Base-by-base conservation (phyloP, 1,140 invertebrate genomes). In the Rhopalosiphum padi region DNA sequence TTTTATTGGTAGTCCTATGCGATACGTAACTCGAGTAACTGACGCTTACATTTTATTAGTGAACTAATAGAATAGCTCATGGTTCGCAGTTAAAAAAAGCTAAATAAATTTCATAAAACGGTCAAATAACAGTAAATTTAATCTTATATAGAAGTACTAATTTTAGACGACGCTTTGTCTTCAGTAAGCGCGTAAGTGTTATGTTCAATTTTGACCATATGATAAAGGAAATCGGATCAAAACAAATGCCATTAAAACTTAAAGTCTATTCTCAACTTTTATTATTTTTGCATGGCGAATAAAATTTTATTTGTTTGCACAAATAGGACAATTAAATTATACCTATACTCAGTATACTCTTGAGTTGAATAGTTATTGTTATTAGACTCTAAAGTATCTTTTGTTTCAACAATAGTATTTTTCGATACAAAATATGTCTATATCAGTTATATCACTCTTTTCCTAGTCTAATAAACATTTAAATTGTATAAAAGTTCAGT, bases 31-130 rank as follows among this genome's bases (percentile, higher is more conserved):
- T 51, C 48, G 48, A 37, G 51, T 8, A 23, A 89, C 88, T 21
- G 51, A 41, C 37, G 55, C 88, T 89, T 89, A 55, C 9, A 41
- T 89, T 89, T 89, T 89, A 89, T 89, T 55, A 41, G n/a, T 25
- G 48, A 89, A 89, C 41, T 30, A 55, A 89, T 55, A 89, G 9
- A 55, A 89, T 37, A 22, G 51, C 53, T 15, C 22, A 22, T 48
- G 48, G 30, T 55, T 53, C 25, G 30, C 35, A 37, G 88, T 25
- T 15, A 25, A 55, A 90, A 90, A 68, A n/a, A 43, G 21, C 21
- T 30, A 91, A 43, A 91, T 91, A 91, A 77, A 77, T 91, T 91
- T 91, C 18, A 0, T 46, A 46, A 77, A 91, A 91, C 37, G 55
- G 41, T 77, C 60, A 22, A 77, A 91, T 82, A 91, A 77, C 43